Evolutionary conservation across 1,140 invertebrate species (phyloP), one percentile per base, ranked within the genome.

Genomic region (Artemia franciscana): DNA sequence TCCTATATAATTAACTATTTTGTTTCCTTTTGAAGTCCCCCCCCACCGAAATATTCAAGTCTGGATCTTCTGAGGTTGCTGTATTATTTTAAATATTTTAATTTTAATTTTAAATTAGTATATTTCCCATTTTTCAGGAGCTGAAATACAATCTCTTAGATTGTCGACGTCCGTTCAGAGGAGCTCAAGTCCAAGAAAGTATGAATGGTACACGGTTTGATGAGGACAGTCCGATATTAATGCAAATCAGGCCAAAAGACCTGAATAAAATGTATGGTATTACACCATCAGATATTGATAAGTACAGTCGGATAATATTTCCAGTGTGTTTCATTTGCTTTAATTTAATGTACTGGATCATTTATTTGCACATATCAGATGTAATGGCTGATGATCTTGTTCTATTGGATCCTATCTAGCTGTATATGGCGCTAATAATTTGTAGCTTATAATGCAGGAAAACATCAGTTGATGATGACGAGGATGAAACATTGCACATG

Each of bases 281-380:
- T 58, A 70, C 72, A 51, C 71, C 75, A 24, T 74, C 73, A 60
- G 75, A 75, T 67, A 77, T 77, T 66, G 75, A 77, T 68, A 78
- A 76, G 65, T 77, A 78, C 66, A 73, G 71, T 26, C 66, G 77
- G 59, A 73, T 76, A 30, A 74, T 78, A 5, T 78, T 78, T 67
- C 77, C 77, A 5, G 74, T 78, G 5, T 75, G 75, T 67, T 78
- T 78, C 68, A 69, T 77, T 18, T 75, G 75, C 64, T 78, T 78
- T 69, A 78, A 78, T 66, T 67, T 78, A 23, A 75, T 76, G 71
- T 78, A 78, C 66, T 78, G 77, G 77, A 74, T 78, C 58, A 78
- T 78, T 62, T 79, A 78, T 68, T 68, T 77, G 60, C 73, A 77
- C 68, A 75, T 78, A 62, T 75, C 73, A n/a, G 73, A 73, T 65